Percentiles rank a stretch among this genome's conserved stretches.
These are phyloP conservation scores for Rotaria magnacalcarata DNA, from an alignment of 2,888 invertebrate genomes.

Conservation along the genomic window DNA sequence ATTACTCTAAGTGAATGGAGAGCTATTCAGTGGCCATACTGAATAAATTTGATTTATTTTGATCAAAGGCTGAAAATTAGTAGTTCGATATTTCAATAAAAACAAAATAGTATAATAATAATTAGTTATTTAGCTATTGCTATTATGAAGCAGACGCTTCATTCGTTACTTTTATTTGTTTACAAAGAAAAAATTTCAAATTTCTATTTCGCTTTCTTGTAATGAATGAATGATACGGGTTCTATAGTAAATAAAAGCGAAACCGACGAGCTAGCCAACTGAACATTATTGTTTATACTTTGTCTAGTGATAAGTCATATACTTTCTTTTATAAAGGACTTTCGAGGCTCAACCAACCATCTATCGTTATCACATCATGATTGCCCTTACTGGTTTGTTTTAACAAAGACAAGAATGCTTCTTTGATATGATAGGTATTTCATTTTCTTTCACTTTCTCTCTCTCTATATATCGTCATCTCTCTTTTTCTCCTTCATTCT, in stretches of 20 bases:
- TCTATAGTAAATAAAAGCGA: neutral
- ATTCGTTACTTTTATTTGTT: neutral
- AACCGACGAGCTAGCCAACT: neutral
- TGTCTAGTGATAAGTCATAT: neutral
- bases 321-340: neutral
- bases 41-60: neutral
- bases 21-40: neutral
- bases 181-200: neutral
- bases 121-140: neutral
- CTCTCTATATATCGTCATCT: neutral
- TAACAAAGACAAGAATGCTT: neutral
- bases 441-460: neutral
- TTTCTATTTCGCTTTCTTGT: neutral
- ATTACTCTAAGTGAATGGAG: neutral
- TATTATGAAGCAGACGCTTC: neutral
- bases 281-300: neutral
- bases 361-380: neutral
- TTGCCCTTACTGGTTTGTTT: neutral
- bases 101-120: neutral
- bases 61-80: neutral
- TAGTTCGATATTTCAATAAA: neutral
- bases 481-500: neutral
- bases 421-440: neutral
- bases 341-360: conserved; percentile 19
- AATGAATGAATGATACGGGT: neutral